phyloP scores from a whole-genome alignment of 2,888 invertebrate species.

The Tyria jacobaeae region DNA sequence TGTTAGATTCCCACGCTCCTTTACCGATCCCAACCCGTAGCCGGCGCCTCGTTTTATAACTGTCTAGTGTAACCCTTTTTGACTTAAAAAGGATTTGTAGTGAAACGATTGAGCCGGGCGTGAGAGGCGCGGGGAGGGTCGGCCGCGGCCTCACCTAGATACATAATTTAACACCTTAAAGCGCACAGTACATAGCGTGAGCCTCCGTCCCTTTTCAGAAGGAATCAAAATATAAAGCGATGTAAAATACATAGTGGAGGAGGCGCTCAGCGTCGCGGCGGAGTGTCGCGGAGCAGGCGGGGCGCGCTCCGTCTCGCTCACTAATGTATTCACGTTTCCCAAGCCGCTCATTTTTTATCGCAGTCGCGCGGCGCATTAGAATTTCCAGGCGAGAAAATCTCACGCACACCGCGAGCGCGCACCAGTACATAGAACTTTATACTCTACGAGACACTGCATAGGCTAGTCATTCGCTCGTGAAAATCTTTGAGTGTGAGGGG shows the following conservation, averaged over 20 bases:
- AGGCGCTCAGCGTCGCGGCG: conserved; percentile 46
- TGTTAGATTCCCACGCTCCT: conserved; percentile 64
- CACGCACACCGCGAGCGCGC: conserved; percentile 67
- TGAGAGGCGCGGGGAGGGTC: conserved; percentile 9
- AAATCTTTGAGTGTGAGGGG: conserved; percentile 28
- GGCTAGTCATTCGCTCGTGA: conserved; percentile 20
- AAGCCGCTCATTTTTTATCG: conserved; percentile 85
- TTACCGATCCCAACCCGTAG: neutral
- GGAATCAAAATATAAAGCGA: conserved; percentile 77
- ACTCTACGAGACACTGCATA: conserved; percentile 22
- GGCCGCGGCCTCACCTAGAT: conserved; percentile 43
- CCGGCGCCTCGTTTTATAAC: conserved; percentile 16
- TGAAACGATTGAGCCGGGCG: conserved; percentile 5
- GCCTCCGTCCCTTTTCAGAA: conserved; percentile 71
- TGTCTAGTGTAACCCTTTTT: conserved; percentile 32
- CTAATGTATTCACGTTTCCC: conserved; percentile 85
- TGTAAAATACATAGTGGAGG: conserved; percentile 68
- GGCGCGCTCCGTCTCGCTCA: conserved; percentile 71
- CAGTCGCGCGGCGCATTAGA: conserved; percentile 85
- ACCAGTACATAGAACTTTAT: conserved; percentile 5
- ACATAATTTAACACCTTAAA: conserved; percentile 70
- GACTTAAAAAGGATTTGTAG: conserved; percentile 24
- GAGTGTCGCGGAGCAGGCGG: conserved; percentile 54
- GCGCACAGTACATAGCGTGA: conserved; percentile 58
- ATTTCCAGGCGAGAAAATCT: conserved; percentile 86